Conservation (phyloP, 2,888 invertebrate species). For the Elmis aenea region DNA sequence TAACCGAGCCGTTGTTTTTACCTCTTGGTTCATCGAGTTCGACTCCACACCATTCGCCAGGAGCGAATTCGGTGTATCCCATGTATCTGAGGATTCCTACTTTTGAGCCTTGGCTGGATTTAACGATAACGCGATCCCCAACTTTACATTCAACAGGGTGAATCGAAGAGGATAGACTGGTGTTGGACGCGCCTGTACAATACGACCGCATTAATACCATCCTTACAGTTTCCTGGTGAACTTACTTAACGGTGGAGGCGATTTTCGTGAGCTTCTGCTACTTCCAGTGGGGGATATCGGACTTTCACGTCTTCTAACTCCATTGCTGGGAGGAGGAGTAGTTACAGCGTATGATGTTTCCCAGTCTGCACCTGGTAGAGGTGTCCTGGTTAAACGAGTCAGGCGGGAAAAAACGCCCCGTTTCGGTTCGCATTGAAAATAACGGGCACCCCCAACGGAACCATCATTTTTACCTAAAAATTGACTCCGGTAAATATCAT, state of each 20-base stretch:
- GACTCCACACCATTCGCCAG: constrained; percentile 93
- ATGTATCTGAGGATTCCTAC: constrained; percentile 80
- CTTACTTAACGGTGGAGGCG: constrained; percentile 37
- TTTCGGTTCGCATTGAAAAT: constrained; percentile 90
- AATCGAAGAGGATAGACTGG: constrained; percentile 47
- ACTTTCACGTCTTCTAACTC: constrained; percentile 31
- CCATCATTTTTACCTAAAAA: constrained; percentile 91
- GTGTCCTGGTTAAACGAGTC: constrained; percentile 74
- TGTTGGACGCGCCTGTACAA: constrained; percentile 49
- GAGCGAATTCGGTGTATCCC: constrained; percentile 85
- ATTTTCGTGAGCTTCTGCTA: constrained; percentile 33
- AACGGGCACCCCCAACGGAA: constrained; percentile 84
- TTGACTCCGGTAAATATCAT: too few relatives aligned
- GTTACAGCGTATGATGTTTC: constrained; percentile 17
- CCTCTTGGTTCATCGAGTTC: constrained; percentile 91
- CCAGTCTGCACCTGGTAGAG: constrained; percentile 53
- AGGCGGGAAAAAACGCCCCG: constrained; percentile 92
- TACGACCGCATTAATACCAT: constrained; percentile 6
- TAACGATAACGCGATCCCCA: constrained; percentile 89
- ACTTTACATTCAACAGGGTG: constrained; percentile 62
- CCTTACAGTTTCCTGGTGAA: neutral
- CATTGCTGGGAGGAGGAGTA: constrained; percentile 32
- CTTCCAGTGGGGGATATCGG: constrained; percentile 41
- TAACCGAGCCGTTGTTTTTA: constrained; percentile 94
- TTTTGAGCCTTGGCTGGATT: constrained; percentile 81